These are phyloP conservation scores for Cecidostiba fungosa DNA, from an alignment of 2,888 invertebrate species.

Conservation along the genomic window DNA sequence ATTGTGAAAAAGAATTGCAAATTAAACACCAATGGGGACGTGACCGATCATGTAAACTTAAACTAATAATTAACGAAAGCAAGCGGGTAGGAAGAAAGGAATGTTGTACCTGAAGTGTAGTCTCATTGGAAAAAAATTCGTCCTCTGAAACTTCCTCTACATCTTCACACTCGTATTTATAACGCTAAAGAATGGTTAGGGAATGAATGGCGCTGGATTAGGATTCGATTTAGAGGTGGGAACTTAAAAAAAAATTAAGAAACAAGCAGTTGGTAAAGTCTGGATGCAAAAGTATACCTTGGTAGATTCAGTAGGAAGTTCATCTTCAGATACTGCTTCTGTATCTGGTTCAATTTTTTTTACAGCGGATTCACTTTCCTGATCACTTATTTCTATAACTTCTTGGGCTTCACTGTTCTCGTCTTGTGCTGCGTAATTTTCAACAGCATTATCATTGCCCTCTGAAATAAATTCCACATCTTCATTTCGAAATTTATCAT, in stretches of 20 bases:
- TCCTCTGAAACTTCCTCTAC: slow-evolving; percentile 73
- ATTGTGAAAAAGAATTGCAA: not conserved
- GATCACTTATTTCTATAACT: slow-evolving; percentile 67
- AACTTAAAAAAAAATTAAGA: slow-evolving; percentile 32
- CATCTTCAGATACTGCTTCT: slow-evolving; percentile 93
- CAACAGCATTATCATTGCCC: slow-evolving; percentile 37
- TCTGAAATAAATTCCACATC: slow-evolving; percentile 59
- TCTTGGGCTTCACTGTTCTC: slow-evolving; percentile 64
- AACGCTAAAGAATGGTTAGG: slow-evolving; percentile 53
- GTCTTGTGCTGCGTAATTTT: slow-evolving; percentile 30
- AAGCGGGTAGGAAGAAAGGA: slow-evolving; percentile 29
- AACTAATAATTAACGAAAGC: not conserved
- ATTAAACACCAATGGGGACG: not conserved
- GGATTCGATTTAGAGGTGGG: slow-evolving; percentile 34
- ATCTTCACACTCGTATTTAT: slow-evolving; percentile 65
- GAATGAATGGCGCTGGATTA: slow-evolving; percentile 53
- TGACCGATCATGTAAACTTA: slow-evolving; percentile 5
- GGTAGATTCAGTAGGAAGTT: slow-evolving; percentile 81
- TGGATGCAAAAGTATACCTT: slow-evolving; percentile 71
- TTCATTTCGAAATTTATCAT: slow-evolving; percentile 55
- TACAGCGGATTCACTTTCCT: slow-evolving; percentile 69
- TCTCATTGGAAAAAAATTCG: slow-evolving; percentile 70
- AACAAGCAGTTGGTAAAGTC: slow-evolving; percentile 20
- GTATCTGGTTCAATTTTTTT: slow-evolving; percentile 87
- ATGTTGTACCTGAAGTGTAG: slow-evolving; percentile 68